These are phyloP conservation scores for Laspeyria flexula DNA, from an alignment of 2,888 invertebrate species.

Conservation along the genomic window DNA sequence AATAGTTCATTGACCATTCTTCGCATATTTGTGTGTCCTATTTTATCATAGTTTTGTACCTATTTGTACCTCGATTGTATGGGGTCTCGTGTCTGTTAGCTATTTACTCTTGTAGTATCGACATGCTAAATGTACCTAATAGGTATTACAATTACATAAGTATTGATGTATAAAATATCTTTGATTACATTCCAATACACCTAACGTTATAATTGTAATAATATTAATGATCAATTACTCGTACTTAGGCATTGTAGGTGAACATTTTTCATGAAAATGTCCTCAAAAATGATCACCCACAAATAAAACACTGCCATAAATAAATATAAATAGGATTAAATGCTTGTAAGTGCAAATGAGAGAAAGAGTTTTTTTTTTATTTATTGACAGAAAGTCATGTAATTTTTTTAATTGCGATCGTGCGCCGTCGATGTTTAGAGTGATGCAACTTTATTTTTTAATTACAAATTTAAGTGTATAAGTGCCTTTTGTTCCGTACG, in stretches of 20 bases:
- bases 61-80: neutral
- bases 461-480: constrained; percentile 37
- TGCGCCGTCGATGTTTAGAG: constrained; percentile 6
- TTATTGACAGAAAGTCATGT: constrained; percentile 27
- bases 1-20: too few relatives aligned
- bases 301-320: constrained; percentile 73
- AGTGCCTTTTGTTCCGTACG: constrained; percentile 47
- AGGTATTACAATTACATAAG: constrained; percentile 23
- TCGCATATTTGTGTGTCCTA: too few relatives aligned
- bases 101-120: neutral
- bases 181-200: constrained; percentile 47
- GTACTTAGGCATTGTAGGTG: constrained; percentile 74
- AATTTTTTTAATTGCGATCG: neutral
- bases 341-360: constrained; percentile 11
- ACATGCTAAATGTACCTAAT: constrained; percentile 8
- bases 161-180: constrained; percentile 42
- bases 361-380: constrained; percentile 27
- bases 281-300: constrained; percentile 59
- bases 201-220: constrained; percentile 37
- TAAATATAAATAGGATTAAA: constrained; percentile 44
- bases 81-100: neutral
- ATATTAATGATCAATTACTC: constrained; percentile 73
- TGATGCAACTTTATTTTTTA: constrained; percentile 27
- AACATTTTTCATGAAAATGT: constrained; percentile 54
- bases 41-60: neutral